Evolutionary conservation across 37 sponge, comb jelly and placozoan species (phyloP), one percentile per base, ranked within the genome.

Genomic region (Corticium candelabrum): DNA sequence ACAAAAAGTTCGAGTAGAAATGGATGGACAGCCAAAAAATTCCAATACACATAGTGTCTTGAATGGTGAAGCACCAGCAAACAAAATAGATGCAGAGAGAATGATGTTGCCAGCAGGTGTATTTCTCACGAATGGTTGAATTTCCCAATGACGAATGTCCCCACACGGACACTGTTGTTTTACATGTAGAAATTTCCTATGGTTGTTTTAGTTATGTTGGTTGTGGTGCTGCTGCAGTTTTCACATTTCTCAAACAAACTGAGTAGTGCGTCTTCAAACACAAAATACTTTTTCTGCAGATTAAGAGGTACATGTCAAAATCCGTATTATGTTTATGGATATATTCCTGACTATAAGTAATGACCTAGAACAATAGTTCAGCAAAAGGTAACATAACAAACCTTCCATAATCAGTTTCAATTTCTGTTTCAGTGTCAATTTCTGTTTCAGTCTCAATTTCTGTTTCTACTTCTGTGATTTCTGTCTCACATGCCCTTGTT

Each of bases 51-150:
- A 27, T 21, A 50, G 62, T 21, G 62, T 27, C 62, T 50, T 50
- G 15, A 21, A 50, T 21, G 62, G 62, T 50, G 21, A 21, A 50
- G n/a, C 11, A 50, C 81, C 75, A 39, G 75, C 35, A 40, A 79
- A 71, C 35, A 84, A 37, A 41, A 84, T 84, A 11, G 85, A 37
- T 38, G 74, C 41, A 30, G 84, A 84, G 29, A 84, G 41, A 29
- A 79, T 41, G 3, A 79, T 34, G 68, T 84, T 84, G 21, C 84
- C 84, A 37, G 84, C 79, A 1, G 84, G 84, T 1, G 27, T 2
- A 29, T 84, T 68, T 32, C 50, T 39, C 0, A 84, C 69, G 37
- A 0, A 3, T 32, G 84, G 84, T 39, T 86, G 86, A 31, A 81
- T 86, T 0, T 69, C 15, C 84, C 84, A 84, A n/a, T 3, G 21